Evolutionary conservation across 2,888 invertebrate genomes (phyloP).

Genomic region (Lumbricus terrestris): DNA sequence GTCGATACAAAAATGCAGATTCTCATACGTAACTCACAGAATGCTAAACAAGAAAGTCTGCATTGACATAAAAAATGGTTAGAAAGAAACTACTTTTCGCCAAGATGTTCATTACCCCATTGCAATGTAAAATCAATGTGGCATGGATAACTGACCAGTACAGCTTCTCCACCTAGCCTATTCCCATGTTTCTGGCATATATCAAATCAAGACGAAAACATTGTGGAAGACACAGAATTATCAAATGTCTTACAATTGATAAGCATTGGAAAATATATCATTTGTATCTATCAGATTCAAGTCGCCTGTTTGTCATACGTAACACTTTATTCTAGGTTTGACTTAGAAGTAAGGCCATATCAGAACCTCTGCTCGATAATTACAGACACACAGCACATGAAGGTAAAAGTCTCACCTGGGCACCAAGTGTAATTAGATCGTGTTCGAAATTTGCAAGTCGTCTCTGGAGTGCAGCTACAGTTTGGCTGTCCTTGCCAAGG

Average conservation of each 20-base stretch:
- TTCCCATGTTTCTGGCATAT: not conserved
- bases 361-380: not conserved
- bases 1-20: not conserved
- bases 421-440: slow-evolving; percentile 84
- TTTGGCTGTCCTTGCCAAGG: slow-evolving; percentile 93
- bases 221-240: not conserved
- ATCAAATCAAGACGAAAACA: not conserved
- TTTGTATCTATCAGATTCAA: too few species aligned
- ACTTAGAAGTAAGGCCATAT: not conserved
- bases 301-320: too few species aligned
- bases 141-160: not conserved
- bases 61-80: not conserved
- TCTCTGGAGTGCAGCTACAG: slow-evolving; percentile 88
- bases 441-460: slow-evolving; percentile 97
- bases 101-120: not conserved
- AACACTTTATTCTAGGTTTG: not conserved
- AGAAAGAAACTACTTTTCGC: not conserved
- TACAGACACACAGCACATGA: not conserved
- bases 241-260: not conserved
- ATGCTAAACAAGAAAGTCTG: not conserved
- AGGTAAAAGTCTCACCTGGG: slow-evolving; percentile 46
- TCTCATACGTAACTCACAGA: not conserved
- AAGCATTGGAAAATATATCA: not conserved
- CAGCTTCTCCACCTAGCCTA: too few species aligned
- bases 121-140: not conserved